These are phyloP conservation scores for Philaenus spumarius DNA, from an alignment of 1,140 invertebrate species.

Conservation along the genomic window DNA sequence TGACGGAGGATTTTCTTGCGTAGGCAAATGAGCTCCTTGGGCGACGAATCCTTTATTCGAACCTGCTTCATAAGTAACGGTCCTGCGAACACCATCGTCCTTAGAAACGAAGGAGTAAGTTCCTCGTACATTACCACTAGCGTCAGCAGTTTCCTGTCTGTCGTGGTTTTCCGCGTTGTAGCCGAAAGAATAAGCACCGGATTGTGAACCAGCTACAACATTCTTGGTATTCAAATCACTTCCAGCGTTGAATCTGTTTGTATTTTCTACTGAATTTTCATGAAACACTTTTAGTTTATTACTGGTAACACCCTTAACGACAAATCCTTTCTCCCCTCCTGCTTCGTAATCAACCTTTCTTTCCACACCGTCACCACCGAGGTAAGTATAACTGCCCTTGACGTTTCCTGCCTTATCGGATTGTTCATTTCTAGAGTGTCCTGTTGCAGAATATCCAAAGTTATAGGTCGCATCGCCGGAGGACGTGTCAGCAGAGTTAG, in stretches of 20 bases:
- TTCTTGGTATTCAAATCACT: too few relatives aligned
- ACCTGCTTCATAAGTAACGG: constrained; percentile 28
- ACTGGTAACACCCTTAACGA: constrained; percentile 20
- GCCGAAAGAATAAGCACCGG: too few relatives aligned
- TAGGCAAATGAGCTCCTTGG: too few relatives aligned
- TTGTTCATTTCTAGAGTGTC: constrained; percentile 27
- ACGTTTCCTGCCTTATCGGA: constrained; percentile 32
- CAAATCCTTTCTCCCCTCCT: constrained; percentile 27
- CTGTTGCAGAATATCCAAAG: constrained; percentile 29
- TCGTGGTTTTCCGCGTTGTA: too few relatives aligned
- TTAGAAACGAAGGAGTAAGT: constrained; percentile 26
- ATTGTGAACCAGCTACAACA: too few relatives aligned
- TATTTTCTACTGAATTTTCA: too few relatives aligned
- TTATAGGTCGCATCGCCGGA: constrained; percentile 30
- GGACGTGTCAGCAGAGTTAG: too few relatives aligned
- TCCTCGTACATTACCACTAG: constrained; percentile 30
- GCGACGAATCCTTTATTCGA: constrained; percentile 27
- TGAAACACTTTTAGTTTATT: constrained; percentile 8
- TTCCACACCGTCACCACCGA: constrained; percentile 24
- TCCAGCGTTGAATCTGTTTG: too few relatives aligned
- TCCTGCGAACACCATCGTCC: constrained; percentile 25
- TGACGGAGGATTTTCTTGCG: too few relatives aligned
- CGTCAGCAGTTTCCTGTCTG: constrained; percentile 30
- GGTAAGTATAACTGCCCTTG: constrained; percentile 27
- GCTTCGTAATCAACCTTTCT: constrained; percentile 28